Percentiles rank a stretch among this genome's conserved stretches.
phyloP scores from a whole-genome alignment of 2,113 vertebrate species.

The Orthonyx spaldingii region DNA sequence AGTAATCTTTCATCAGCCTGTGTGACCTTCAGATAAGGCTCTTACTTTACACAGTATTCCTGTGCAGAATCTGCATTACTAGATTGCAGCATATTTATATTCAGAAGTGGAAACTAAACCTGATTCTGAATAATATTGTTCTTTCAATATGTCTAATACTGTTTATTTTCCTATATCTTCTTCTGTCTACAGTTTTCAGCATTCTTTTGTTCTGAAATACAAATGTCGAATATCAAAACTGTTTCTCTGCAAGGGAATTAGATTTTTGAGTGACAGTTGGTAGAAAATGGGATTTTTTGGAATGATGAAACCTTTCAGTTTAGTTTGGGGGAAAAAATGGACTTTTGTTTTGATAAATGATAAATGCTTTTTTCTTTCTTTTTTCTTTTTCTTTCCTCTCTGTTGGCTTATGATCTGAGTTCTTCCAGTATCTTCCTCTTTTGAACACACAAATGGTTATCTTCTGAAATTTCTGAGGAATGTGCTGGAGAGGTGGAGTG shows the following conservation, averaged over 20 bases:
- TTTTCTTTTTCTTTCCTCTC: accelerated
- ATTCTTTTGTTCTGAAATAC: background rate
- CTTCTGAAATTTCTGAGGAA: background rate
- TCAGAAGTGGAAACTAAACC: background rate
- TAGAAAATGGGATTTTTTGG: background rate
- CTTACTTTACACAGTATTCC: background rate
- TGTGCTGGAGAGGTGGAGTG: background rate
- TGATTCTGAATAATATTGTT: background rate
- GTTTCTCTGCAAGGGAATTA: background rate
- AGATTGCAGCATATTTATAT: background rate
- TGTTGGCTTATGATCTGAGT: background rate
- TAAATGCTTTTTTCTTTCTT: background rate
- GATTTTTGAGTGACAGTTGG: background rate
- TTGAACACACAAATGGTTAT: background rate
- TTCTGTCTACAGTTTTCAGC: background rate
- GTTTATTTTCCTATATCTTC: background rate
- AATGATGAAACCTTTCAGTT: background rate
- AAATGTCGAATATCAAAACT: background rate
- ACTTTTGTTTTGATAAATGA: background rate
- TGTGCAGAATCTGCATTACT: background rate
- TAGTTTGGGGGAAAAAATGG: background rate
- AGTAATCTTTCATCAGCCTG: background rate
- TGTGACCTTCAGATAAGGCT: background rate
- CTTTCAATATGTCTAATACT: background rate
- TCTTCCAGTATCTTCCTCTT: background rate